phyloP scores from a whole-genome alignment of 1,140 invertebrate species.

The Antheraea mylitta region DNA sequence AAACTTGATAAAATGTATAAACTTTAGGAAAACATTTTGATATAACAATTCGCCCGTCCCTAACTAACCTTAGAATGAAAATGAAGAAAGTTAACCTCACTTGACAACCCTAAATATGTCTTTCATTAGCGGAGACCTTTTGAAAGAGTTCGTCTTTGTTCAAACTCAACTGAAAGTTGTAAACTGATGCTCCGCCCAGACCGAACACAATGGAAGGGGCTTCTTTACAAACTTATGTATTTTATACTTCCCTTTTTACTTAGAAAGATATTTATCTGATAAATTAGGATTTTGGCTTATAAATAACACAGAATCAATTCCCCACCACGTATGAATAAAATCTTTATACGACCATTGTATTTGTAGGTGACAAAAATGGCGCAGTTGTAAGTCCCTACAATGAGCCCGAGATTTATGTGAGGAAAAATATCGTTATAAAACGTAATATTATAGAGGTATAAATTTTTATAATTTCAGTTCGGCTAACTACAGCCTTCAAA shows the following conservation, averaged over 20 bases:
- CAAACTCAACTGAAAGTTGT: background rate
- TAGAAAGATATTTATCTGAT: no score
- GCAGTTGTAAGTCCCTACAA: no score
- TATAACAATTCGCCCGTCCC: background rate
- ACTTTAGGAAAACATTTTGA: background rate
- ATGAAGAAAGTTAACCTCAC: background rate
- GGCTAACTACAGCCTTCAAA: no score
- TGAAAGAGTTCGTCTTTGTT: background rate
- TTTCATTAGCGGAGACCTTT: background rate
- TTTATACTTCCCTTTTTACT: background rate
- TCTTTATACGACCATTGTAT: no score
- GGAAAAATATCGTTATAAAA: no score
- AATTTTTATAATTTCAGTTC: no score
- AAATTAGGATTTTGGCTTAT: no score
- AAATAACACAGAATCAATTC: no score
- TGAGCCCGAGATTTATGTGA: no score
- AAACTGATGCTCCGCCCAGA: background rate
- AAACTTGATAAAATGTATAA: background rate
- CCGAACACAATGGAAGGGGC: background rate
- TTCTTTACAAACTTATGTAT: background rate
- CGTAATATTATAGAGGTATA: no score
- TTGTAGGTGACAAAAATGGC: no score
- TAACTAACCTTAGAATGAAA: background rate
- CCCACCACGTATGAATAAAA: no score
- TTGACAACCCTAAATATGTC: background rate